Evolutionary conservation across 35 echinoderm and acorn worm genomes (phyloP).

Genomic region (Chiridota heheva): DNA sequence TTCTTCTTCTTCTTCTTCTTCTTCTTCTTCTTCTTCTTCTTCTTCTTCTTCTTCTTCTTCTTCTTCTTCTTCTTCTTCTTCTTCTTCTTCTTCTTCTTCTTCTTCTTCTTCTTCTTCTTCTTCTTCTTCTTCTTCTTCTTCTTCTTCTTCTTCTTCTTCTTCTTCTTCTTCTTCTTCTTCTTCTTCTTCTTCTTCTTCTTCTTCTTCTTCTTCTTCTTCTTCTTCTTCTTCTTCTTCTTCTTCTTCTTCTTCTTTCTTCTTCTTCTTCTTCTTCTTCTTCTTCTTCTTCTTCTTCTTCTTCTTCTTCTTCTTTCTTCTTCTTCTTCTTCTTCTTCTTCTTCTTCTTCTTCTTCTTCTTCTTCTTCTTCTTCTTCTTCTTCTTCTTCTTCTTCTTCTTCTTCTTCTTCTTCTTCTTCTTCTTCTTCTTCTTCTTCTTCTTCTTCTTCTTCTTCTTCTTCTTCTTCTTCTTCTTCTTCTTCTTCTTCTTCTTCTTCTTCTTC

Average conservation of each 20-base stretch:
- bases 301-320: conserved; percentile 6
- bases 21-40: conserved; percentile 6
- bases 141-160: conserved; percentile 6
- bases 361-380: conserved; percentile 6
- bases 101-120: conserved; percentile 6
- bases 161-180: conserved; percentile 6
- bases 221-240: conserved; percentile 6
- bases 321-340: conserved; percentile 6
- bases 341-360: conserved; percentile 6
- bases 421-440: conserved; percentile 6
- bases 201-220: conserved; percentile 6
- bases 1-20: conserved; percentile 6
- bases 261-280: conserved; percentile 6
- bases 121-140: conserved; percentile 7
- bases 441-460: conserved; percentile 6
- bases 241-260: conserved; percentile 6
- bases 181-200: conserved; percentile 6
- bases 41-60: conserved; percentile 6
- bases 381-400: conserved; percentile 6
- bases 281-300: conserved; percentile 6
- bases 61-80: conserved; percentile 6
- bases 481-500: conserved; percentile 6
- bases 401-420: conserved; percentile 6
- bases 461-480: conserved; percentile 6
- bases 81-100: conserved; percentile 6